phyloP scores from a whole-genome alignment of 1,140 invertebrate genomes.

The Heliothis subflexa region DNA sequence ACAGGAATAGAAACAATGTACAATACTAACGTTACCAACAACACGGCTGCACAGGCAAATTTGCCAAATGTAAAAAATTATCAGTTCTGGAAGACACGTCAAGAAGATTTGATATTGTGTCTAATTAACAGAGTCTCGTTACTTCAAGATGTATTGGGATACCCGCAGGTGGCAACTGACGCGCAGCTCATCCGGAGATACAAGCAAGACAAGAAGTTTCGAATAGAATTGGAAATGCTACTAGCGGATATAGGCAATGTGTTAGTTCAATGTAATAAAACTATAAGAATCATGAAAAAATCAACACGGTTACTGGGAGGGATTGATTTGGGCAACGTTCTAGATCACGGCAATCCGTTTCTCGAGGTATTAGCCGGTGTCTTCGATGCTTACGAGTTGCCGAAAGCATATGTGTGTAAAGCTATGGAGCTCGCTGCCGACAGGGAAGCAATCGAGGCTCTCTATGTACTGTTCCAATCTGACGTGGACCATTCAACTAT shows the following conservation, averaged over 20 bases:
- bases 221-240: constrained; percentile 4
- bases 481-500: neutral
- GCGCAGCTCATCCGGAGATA: neutral
- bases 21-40: no score
- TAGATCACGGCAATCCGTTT: constrained; percentile 50
- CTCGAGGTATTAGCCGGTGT: constrained; percentile 46
- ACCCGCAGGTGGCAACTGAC: neutral
- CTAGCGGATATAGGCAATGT: constrained; percentile 3
- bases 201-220: neutral
- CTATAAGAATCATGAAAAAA: constrained; percentile 32
- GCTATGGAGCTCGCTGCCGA: constrained; percentile 21
- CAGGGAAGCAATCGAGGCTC: constrained; percentile 18
- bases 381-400: constrained; percentile 48
- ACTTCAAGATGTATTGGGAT: neutral
- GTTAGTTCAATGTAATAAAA: neutral
- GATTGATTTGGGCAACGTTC: constrained; percentile 47
- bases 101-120: neutral
- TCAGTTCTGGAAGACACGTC: neutral
- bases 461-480: constrained; percentile 9
- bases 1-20: neutral
- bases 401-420: constrained; percentile 46
- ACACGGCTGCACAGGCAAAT: no score
- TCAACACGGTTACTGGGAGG: constrained; percentile 36
- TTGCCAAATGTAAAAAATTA: neutral
- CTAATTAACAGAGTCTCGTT: neutral